Base-by-base conservation (phyloP, 1,140 invertebrate species). In the Mactra quadrangularis region DNA sequence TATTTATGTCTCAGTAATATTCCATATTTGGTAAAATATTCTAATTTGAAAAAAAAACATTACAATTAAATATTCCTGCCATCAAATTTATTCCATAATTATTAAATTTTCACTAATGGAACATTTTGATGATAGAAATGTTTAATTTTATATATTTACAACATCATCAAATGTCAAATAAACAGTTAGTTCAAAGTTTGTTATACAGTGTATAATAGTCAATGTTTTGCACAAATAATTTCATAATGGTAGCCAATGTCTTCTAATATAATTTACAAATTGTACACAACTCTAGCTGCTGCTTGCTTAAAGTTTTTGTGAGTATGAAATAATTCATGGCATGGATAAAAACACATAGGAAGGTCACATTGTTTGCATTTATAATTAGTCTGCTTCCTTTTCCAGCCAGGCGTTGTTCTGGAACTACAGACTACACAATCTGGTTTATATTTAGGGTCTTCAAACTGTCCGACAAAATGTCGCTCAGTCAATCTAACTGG, bases 381-480 rank as follows among this genome's bases (percentile, higher is more conserved):
- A n/a, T 7, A 62, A n/a, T n/a, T 15, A 62, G 59, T 62, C 27
- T 62, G 29, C 27, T 47, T 68, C 41, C 64, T 68, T 45, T 47
- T 68, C 64, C 64, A 68, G 3, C 64, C 64, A 41, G 41, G 64
- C 4, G 41, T 45, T 6, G 64, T 47, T 22, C 41, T 45, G 4
- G 35, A 68, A 47, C 64, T 68, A 25, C 64, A 68, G 9, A 68
- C 64, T 22, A 25, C 64, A 68, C 64, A 68, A 25, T 68, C 59
- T 27, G 59, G 59, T 13, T 25, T 45, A 25, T 41, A 68, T 25
- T 68, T 68, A 6, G 4, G 6, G 41, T 68, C 41, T 38, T 68
- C 64, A 25, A 11, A 68, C 27, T 45, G 7, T 45, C 64, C 64
- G 4, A 62, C 59, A 62, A 62, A 62, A 62, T 62, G 59, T 27